A percentile compares a stretch with the other conserved stretches of the same genome.
Evolutionary conservation across 1,140 invertebrate species (phyloP).

Genomic region (Dendroctonus ponderosae): DNA sequence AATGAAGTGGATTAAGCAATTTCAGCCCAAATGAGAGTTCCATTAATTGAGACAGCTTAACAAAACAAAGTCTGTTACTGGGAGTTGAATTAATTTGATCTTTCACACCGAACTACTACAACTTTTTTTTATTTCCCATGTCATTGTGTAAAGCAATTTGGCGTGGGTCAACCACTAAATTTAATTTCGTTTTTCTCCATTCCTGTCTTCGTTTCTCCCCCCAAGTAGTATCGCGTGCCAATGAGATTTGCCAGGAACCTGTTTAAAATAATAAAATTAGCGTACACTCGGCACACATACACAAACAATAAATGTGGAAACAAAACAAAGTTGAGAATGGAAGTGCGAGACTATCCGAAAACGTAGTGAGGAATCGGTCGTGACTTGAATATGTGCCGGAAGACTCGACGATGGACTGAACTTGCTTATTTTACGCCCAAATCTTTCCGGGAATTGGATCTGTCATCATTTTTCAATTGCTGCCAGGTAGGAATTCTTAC

Average conservation of each 20-base stretch:
- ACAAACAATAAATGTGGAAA: constrained; percentile 48
- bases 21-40: too few species aligned
- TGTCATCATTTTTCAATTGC: background rate
- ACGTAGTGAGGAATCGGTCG: constrained; percentile 33
- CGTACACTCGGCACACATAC: constrained; percentile 40
- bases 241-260: constrained; percentile 39
- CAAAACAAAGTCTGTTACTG: constrained; percentile 8
- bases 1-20: too few species aligned
- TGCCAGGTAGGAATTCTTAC: too few species aligned
- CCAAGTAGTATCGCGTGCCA: constrained; percentile 27
- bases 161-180: constrained; percentile 25
- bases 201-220: constrained; percentile 2
- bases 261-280: constrained; percentile 51
- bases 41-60: constrained; percentile 7
- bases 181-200: constrained; percentile 23
- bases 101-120: constrained; percentile 4
- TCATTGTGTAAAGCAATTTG: constrained; percentile 24
- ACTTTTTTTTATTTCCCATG: constrained; percentile 19
- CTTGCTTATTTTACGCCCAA: constrained; percentile 8
- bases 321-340: constrained; percentile 44
- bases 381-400: constrained; percentile 18
- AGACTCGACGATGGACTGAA: constrained; percentile 10
- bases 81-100: constrained; percentile 9
- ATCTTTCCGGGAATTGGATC: background rate
- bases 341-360: constrained; percentile 45